Evolutionary conservation across 2,888 invertebrate species (phyloP).

Genomic region (Nemotelus pantherinus): DNA sequence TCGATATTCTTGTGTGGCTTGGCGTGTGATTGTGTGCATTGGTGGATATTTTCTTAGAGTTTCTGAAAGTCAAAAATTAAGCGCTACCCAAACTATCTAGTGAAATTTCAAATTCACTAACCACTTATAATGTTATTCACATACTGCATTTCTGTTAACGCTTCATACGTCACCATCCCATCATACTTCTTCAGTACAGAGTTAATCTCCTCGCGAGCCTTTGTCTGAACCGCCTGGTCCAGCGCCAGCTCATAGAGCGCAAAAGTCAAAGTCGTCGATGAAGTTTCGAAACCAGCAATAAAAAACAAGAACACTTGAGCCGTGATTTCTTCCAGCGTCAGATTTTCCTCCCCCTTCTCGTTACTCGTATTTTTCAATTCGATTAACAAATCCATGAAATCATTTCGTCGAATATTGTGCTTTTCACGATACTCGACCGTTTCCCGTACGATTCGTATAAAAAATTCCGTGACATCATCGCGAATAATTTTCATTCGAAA

Average conservation of each 20-base stretch:
- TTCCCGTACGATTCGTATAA: conserved; percentile 58
- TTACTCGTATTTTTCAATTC: conserved; percentile 59
- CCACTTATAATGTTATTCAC: conserved; percentile 55
- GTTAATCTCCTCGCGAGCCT: conserved; percentile 55
- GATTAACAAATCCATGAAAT: conserved; percentile 68
- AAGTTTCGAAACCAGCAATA: conserved; percentile 59
- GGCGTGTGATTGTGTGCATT: background rate
- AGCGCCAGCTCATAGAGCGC: conserved; percentile 57
- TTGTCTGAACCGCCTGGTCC: conserved; percentile 57
- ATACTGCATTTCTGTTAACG: conserved; percentile 58
- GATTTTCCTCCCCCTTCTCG: background rate
- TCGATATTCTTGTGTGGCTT: conserved; percentile 6
- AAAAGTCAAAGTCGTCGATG: conserved; percentile 57
- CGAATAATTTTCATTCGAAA: conserved; percentile 52
- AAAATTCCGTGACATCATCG: conserved; percentile 57
- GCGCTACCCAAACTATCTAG: background rate
- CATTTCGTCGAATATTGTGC: conserved; percentile 62
- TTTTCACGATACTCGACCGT: conserved; percentile 62
- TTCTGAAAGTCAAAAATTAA: conserved; percentile 19
- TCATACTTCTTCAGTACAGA: conserved; percentile 52
- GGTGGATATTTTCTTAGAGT: conserved; percentile 33
- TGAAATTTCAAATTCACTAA: background rate
- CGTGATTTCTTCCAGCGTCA: conserved; percentile 32
- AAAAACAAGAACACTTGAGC: conserved; percentile 35
- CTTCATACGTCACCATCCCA: conserved; percentile 56